These are phyloP conservation scores for Xanthia togata DNA, from an alignment of 2,888 invertebrate species.

Conservation along the genomic window DNA sequence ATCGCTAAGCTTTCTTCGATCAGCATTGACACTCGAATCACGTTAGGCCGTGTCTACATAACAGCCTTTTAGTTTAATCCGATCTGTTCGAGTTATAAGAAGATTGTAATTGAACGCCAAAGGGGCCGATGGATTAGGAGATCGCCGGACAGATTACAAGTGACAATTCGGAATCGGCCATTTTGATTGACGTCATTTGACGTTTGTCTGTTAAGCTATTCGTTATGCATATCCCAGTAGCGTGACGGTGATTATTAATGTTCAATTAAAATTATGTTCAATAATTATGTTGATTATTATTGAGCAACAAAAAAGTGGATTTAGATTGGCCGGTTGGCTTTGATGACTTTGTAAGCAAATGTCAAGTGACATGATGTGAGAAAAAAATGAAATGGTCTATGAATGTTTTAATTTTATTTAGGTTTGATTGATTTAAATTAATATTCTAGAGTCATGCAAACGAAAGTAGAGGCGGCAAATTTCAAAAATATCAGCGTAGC, in stretches of 20 bases:
- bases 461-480: too few species aligned
- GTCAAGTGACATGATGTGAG: constrained; percentile 13
- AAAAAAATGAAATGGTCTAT: constrained; percentile 31
- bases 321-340: constrained; percentile 20
- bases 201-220: constrained; percentile 68
- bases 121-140: constrained; percentile 80
- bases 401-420: constrained; percentile 5
- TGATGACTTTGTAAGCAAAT: constrained; percentile 20
- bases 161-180: constrained; percentile 80
- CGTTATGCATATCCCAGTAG: constrained; percentile 72
- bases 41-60: constrained; percentile 83
- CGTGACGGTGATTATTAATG: constrained; percentile 78
- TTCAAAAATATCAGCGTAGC: too few species aligned
- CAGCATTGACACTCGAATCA: constrained; percentile 73
- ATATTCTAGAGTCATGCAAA: too few species aligned
- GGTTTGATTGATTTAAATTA: not conserved
- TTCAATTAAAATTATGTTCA: constrained; percentile 67
- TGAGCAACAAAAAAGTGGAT: constrained; percentile 50
- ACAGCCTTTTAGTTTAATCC: constrained; percentile 87
- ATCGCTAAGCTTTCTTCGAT: constrained; percentile 66
- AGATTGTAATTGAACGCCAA: constrained; percentile 87
- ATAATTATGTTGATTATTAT: constrained; percentile 61
- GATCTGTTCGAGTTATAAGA: constrained; percentile 81
- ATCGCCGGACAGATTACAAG: constrained; percentile 72
- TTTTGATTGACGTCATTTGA: constrained; percentile 80